Evolutionary conservation across 2,113 vertebrate genomes (phyloP).

Genomic region (Lophochroa leadbeateri): DNA sequence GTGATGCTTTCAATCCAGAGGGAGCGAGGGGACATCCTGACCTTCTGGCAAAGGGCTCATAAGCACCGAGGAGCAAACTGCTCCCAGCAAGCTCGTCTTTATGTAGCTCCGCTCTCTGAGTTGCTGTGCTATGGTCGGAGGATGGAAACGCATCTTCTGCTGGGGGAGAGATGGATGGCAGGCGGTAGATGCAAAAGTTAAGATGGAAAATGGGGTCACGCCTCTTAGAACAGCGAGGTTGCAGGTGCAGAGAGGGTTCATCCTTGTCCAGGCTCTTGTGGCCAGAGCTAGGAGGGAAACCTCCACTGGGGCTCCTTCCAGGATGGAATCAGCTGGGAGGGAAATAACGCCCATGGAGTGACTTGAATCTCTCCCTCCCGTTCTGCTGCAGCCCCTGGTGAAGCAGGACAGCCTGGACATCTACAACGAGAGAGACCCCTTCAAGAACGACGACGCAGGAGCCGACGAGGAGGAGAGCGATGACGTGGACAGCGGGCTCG

Average conservation of each 20-base stretch:
- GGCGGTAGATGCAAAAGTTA: background rate
- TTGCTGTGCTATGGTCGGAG: background rate
- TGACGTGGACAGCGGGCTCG: slow-evolving; percentile 83
- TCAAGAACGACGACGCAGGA: slow-evolving; percentile 90
- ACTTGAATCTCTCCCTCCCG: background rate
- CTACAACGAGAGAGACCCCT: slow-evolving; percentile 95
- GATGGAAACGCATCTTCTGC: background rate
- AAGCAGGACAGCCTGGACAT: slow-evolving; percentile 97
- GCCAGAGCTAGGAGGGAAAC: background rate
- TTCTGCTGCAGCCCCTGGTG: slow-evolving; percentile 82
- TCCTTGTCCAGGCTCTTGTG: background rate
- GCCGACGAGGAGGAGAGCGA: slow-evolving; percentile 88
- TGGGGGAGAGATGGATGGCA: fast-evolving
- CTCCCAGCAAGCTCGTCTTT: background rate
- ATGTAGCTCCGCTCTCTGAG: background rate
- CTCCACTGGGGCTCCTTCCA: background rate
- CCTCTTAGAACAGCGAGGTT: background rate
- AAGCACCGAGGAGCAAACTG: background rate
- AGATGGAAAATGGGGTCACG: background rate
- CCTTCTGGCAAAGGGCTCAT: background rate
- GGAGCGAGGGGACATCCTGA: background rate
- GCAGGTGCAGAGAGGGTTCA: background rate
- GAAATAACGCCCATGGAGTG: background rate
- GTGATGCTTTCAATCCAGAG: background rate
- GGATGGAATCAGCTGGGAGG: background rate